Percentiles rank a stretch among this genome's conserved stretches.
phyloP scores from a whole-genome alignment of 2,888 invertebrate genomes.

The Volucella inflata region DNA sequence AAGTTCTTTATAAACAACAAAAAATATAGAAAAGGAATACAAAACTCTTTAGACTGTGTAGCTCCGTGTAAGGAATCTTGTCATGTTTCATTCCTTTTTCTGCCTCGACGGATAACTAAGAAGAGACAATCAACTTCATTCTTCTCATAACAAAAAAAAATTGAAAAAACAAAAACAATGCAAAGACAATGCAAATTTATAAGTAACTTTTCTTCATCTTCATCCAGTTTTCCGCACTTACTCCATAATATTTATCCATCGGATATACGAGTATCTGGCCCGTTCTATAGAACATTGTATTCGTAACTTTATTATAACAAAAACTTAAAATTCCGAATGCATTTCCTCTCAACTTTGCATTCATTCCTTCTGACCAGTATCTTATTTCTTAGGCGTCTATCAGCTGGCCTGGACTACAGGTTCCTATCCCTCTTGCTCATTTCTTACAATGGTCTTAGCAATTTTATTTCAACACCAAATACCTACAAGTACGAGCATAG shows the following conservation, averaged over 20 bases:
- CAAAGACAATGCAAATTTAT: conserved; percentile 31
- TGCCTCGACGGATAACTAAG: neutral
- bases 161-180: conserved; percentile 4
- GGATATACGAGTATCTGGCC: neutral
- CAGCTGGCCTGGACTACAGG: no score
- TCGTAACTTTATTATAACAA: conserved; percentile 13
- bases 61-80: no score
- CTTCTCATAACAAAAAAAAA: conserved; percentile 9
- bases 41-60: no score
- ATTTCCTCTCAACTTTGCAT: conserved; percentile 42
- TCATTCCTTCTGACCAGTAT: conserved; percentile 30
- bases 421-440: neutral
- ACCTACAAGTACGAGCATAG: conserved; percentile 18
- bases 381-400: conserved; percentile 18
- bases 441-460: neutral
- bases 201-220: conserved; percentile 46
- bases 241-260: conserved; percentile 25
- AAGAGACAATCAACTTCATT: conserved; percentile 51
- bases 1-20: no score
- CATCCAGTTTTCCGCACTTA: conserved; percentile 26
- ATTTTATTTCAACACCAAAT: conserved; percentile 4
- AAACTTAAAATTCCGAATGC: conserved; percentile 31
- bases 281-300: conserved; percentile 17
- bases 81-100: neutral
- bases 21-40: no score